phyloP scores from a whole-genome alignment of 2,797 vertebrate species.

The Amazonetta brasiliensis region DNA sequence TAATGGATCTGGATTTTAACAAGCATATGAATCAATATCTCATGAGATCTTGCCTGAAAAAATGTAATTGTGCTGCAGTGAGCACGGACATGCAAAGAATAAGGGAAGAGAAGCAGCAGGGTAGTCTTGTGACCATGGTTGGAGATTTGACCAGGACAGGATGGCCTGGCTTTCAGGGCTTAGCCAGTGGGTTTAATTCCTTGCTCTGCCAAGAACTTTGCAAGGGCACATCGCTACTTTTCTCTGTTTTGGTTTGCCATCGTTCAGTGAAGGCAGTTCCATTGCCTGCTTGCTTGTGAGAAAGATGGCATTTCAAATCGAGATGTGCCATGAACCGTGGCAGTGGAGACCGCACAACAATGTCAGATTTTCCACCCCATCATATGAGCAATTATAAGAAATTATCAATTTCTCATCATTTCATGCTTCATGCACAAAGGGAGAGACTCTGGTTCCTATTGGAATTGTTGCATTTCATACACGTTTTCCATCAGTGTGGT shows the following conservation, averaged over 20 bases:
- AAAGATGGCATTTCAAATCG: background rate
- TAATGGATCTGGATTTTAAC: conserved; percentile 55
- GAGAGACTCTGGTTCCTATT: background rate
- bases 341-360: background rate
- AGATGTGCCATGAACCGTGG: background rate
- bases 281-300: background rate
- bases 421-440: background rate
- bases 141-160: background rate
- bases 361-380: background rate
- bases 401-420: conserved; percentile 13
- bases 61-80: background rate
- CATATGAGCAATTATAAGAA: background rate
- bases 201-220: background rate
- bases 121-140: background rate
- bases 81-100: background rate
- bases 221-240: background rate
- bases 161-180: background rate
- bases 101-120: background rate
- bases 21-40: conserved; percentile 26
- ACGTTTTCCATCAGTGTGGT: background rate
- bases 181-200: background rate
- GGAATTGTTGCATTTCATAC: background rate
- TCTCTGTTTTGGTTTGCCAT: background rate
- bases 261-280: background rate
- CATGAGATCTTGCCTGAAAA: conserved; percentile 14